Base-by-base conservation (phyloP, 2,888 invertebrate genomes). In the Linnaemya vulpina region DNA sequence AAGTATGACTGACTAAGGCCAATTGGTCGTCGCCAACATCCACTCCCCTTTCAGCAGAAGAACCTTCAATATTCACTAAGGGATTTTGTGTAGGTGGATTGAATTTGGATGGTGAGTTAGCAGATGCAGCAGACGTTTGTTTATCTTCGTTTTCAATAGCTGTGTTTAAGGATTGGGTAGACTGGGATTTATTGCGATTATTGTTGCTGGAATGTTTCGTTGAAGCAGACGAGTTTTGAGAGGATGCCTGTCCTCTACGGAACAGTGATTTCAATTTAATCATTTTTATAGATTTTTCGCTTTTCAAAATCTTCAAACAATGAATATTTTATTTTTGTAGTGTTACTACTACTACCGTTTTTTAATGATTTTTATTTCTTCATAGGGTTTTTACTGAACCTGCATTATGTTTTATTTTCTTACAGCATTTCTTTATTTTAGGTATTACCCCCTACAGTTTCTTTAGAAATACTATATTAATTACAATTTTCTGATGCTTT, bases 201-300 rank as follows among this genome's bases (percentile, higher is more conserved):
- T 93, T 74, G 93, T 93, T 86, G 15, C 86, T 84, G 87, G 87
- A 83, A 86, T 88, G 83, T 80, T 87, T 84, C 73, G 76, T 70
- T 55, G 82, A 82, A n/a, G 81, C 58, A 1, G 90, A 90, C 49
- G 90, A 90, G 63, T 91, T 92, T 88, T 91, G 90, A 83, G 93
- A 92, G 87, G 91, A 94, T 90, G 94, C 94, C 92, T 96, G 96
- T 91, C 96, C 96, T 95, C 97, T 96, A 94, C 97, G 97, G 94
- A 97, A 97, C 93, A 97, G 95, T 91, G 97, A 96, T 95, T 97
- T 97, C 93, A 97, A 95, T 94, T 97, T 97, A 95, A 97, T 97
- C 96, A 96, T 97, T 93, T 94, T 46, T 25, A 40, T 55, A 40
- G 7, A 20, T 17, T 30, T 22, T 53, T 46, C 46, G 3, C 8